Percentiles rank a stretch among this genome's conserved stretches.
phyloP scores from a whole-genome alignment of 2,113 vertebrate genomes.

The Thryonomys swinderianus region DNA sequence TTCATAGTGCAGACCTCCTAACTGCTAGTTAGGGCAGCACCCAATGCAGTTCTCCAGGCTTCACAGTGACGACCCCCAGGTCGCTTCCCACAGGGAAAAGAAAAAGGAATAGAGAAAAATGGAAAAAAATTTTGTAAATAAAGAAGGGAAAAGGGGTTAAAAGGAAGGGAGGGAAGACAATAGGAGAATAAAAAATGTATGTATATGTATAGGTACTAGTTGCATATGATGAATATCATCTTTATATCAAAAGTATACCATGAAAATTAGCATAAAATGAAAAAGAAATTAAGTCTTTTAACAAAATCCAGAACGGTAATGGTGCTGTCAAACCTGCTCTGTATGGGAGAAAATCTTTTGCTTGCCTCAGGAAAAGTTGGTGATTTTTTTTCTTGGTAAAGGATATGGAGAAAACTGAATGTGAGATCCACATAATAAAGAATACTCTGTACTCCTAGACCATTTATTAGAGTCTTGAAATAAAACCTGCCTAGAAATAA shows the following conservation, averaged over 20 bases:
- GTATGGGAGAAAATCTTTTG: background rate
- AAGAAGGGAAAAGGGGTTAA: background rate
- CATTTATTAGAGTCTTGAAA: constrained; percentile 35
- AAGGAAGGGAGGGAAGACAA: background rate
- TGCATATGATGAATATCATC: background rate
- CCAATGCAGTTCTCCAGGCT: too few species aligned
- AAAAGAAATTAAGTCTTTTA: constrained; percentile 36
- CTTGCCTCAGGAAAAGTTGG: background rate
- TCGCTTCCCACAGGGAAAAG: too few species aligned
- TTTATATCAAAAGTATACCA: background rate
- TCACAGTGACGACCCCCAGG: too few species aligned
- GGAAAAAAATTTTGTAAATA: background rate
- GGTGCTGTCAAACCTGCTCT: background rate
- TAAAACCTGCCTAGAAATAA: background rate
- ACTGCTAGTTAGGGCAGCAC: too few species aligned
- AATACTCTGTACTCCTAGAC: background rate
- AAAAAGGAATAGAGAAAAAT: background rate
- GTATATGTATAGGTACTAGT: background rate
- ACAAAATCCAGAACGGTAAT: background rate
- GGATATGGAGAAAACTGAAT: background rate
- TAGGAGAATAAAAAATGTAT: background rate
- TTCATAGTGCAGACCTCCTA: too few species aligned
- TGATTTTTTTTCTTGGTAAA: constrained; percentile 20
- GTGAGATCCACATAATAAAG: background rate
- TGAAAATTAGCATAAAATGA: background rate